phyloP scores from a whole-genome alignment of 2,888 invertebrate species.

The Cerastis leucographa region DNA sequence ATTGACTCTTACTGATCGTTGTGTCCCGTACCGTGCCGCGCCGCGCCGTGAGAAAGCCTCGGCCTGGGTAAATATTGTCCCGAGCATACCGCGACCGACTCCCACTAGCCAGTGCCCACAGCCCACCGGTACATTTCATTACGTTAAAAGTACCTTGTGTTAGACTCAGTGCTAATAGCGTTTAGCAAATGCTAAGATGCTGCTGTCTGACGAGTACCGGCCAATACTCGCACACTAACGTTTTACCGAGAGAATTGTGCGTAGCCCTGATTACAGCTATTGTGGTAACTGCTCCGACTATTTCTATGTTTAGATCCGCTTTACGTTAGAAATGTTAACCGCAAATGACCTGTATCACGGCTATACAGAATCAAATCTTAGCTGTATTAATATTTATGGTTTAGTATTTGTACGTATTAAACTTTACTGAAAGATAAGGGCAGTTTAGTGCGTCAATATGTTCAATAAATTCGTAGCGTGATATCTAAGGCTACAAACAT shows the following conservation, averaged over 20 bases:
- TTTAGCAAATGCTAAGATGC: conserved; percentile 62
- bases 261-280: conserved; percentile 44
- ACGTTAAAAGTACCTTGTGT: conserved; percentile 50
- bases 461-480: conserved; percentile 17
- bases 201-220: conserved; percentile 13
- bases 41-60: conserved; percentile 82
- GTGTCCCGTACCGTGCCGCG: conserved; percentile 71
- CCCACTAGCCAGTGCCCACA: conserved; percentile 56
- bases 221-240: conserved; percentile 28
- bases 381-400: conserved; percentile 1
- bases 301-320: conserved; percentile 58
- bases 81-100: conserved; percentile 67
- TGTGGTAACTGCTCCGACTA: conserved; percentile 40
- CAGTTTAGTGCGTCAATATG: not conserved
- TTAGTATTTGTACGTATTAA: conserved; percentile 14
- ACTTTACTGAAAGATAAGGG: not conserved
- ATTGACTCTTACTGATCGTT: conserved; percentile 84
- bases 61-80: conserved; percentile 84
- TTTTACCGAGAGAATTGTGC: conserved; percentile 37
- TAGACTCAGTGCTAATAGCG: conserved; percentile 56
- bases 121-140: conserved; percentile 65
- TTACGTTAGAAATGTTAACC: conserved; percentile 50
- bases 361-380: conserved; percentile 19
- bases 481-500: conserved; percentile 17
- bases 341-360: conserved; percentile 34